phyloP scores from a whole-genome alignment of 2,888 invertebrate genomes.

The Polietes domitor region DNA sequence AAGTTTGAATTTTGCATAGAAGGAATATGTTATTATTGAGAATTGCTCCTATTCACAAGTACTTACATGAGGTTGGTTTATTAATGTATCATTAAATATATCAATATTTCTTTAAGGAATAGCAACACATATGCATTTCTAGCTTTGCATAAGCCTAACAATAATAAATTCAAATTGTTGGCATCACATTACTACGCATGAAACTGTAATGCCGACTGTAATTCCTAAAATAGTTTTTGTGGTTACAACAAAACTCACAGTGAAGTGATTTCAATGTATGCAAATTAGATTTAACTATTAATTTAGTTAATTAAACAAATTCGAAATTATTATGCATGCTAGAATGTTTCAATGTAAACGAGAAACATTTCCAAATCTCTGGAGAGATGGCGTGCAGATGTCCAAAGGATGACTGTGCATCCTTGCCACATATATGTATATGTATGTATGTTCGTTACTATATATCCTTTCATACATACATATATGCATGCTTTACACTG shows the following conservation, averaged over 20 bases:
- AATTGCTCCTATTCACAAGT: too few species aligned
- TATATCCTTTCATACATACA: too few species aligned
- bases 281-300: conserved; percentile 59
- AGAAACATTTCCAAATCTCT: conserved; percentile 15
- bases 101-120: too few species aligned
- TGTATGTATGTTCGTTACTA: too few species aligned
- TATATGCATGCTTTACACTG: neutral
- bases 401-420: neutral
- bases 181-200: neutral
- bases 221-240: conserved; percentile 17
- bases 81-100: too few species aligned
- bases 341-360: neutral
- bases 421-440: too few species aligned
- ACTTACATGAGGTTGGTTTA: too few species aligned
- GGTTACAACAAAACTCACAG: conserved; percentile 4
- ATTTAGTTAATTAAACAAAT: conserved; percentile 60
- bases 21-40: too few species aligned
- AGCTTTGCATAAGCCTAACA: too few species aligned
- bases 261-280: conserved; percentile 55
- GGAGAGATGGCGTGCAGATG: neutral
- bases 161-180: conserved; percentile 6
- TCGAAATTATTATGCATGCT: neutral
- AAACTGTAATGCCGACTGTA: too few species aligned
- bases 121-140: too few species aligned
- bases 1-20: too few species aligned